Percentiles rank a stretch among this genome's conserved stretches.
Evolutionary conservation across 2,113 vertebrate genomes (phyloP).

Genomic region (Cairina moschata): DNA sequence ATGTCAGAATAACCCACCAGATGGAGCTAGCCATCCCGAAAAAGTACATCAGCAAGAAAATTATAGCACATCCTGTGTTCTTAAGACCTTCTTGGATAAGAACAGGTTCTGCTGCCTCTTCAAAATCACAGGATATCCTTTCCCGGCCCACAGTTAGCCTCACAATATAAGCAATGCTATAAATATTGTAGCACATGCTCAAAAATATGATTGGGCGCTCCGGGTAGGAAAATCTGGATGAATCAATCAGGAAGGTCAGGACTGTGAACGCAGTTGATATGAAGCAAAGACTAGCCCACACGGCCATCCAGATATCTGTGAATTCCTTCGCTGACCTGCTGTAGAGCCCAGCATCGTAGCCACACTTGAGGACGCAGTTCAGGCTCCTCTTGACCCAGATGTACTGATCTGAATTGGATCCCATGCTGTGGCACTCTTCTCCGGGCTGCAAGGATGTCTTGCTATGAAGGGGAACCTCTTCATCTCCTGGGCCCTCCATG

Average conservation of each 20-base stretch:
- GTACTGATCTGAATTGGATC: constrained; percentile 88
- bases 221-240: constrained; percentile 95
- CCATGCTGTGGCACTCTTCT: constrained; percentile 90
- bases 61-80: constrained; percentile 98
- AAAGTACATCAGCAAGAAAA: constrained; percentile 99
- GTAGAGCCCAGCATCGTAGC: constrained; percentile 94
- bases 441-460: constrained; percentile 84
- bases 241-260: constrained; percentile 96
- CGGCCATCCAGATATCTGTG: constrained; percentile 98
- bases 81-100: constrained; percentile 98
- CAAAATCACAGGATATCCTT: constrained; percentile 98
- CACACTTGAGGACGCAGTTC: constrained; percentile 92
- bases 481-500: constrained; percentile 96
- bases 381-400: constrained; percentile 95
- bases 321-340: constrained; percentile 92
- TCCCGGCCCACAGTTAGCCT: constrained; percentile 95
- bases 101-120: constrained; percentile 92
- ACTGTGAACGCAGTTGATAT: constrained; percentile 97
- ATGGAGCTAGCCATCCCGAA: constrained; percentile 99
- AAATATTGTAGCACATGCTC: constrained; percentile 99
- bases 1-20: constrained; percentile 98
- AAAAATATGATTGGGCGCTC: constrained; percentile 98
- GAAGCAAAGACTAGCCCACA: constrained; percentile 97
- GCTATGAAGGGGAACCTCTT: constrained; percentile 87
- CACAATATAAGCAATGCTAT: constrained; percentile 98